Conservation (phyloP, 1,140 invertebrate species). For the Hypsibius dujardini region DNA sequence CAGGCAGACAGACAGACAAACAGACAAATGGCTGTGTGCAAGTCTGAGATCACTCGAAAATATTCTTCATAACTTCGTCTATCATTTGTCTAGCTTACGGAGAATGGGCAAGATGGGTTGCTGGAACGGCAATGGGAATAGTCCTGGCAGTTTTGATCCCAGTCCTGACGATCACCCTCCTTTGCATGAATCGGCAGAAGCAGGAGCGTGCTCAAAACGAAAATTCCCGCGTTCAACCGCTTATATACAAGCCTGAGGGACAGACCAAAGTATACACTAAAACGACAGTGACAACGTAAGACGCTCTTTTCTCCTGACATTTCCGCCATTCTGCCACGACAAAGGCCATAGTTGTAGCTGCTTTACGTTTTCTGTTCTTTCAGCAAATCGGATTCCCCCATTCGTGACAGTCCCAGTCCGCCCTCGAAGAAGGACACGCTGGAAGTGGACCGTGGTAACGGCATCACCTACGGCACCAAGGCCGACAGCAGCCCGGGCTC, state of each 20-base stretch:
- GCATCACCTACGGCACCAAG: not conserved
- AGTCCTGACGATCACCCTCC: constrained; percentile 33
- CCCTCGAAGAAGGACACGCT: constrained; percentile 7
- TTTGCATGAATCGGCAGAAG: not conserved
- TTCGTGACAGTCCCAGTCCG: not conserved
- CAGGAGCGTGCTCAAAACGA: not conserved
- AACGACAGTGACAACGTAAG: not conserved
- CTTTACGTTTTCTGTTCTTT: too few relatives aligned
- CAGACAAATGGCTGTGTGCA: too few relatives aligned
- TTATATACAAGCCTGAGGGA: not conserved
- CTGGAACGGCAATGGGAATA: constrained; percentile 55
- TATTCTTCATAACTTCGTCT: not conserved
- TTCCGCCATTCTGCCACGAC: too few relatives aligned
- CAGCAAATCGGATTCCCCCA: too few relatives aligned
- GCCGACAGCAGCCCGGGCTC: not conserved
- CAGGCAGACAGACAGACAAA: too few relatives aligned
- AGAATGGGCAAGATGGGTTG: constrained; percentile 24
- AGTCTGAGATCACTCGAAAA: not conserved
- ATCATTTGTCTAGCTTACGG: constrained; percentile 3
- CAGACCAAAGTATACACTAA: not conserved
- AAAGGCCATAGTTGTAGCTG: too few relatives aligned
- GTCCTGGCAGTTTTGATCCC: constrained; percentile 54
- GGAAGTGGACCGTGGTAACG: constrained; percentile 2
- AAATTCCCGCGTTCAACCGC: not conserved
- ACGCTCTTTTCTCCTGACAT: too few relatives aligned